Conservation (phyloP, 2,888 invertebrate species). For the Marasmarcha lunaedactyla region DNA sequence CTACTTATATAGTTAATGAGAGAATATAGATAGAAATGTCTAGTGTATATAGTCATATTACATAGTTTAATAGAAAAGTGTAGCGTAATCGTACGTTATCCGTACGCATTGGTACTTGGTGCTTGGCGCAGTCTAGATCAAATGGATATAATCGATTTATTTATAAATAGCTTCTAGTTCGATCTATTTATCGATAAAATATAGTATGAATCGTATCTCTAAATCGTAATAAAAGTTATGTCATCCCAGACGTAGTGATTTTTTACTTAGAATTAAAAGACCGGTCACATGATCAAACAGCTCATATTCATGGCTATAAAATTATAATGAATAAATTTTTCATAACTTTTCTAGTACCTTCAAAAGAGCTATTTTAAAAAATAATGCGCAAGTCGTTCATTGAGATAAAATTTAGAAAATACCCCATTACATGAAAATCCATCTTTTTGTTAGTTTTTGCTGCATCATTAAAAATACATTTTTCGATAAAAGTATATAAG, state of each 20-base stretch:
- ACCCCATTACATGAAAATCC: no score
- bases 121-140: slow-evolving; percentile 47
- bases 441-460: no score
- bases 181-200: slow-evolving; percentile 13
- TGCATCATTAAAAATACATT: no score
- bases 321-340: no score
- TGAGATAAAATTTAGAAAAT: no score
- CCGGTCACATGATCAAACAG: not conserved
- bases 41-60: slow-evolving; percentile 48
- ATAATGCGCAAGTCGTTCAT: no score
- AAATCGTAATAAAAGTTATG: slow-evolving; percentile 28
- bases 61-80: slow-evolving; percentile 33
- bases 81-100: slow-evolving; percentile 24
- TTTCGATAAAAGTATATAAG: no score
- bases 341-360: no score
- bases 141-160: slow-evolving; percentile 18
- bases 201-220: slow-evolving; percentile 31
- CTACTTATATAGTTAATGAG: slow-evolving; percentile 46
- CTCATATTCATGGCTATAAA: not conserved
- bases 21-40: slow-evolving; percentile 57
- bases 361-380: no score
- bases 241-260: no score
- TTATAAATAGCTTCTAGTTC: not conserved
- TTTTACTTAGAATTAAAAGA: no score
- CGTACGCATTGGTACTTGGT: slow-evolving; percentile 31